A percentile compares a stretch with the other conserved stretches of the same genome.
Conservation (phyloP, 1,140 invertebrate genomes). For the Linepithema humile region DNA sequence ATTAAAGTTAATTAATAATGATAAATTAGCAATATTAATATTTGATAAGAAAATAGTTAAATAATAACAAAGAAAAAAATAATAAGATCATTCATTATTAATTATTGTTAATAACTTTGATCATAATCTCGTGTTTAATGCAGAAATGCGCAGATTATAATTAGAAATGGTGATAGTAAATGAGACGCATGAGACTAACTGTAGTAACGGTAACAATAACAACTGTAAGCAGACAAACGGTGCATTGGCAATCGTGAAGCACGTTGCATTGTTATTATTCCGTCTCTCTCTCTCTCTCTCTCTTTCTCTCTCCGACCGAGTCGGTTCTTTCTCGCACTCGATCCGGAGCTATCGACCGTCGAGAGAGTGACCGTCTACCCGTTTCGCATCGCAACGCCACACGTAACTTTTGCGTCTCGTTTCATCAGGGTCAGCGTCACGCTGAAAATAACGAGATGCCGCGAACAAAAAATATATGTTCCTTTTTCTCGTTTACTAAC, state of each 20-base stretch:
- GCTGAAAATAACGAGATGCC: background rate
- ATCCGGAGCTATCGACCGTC: conserved; percentile 68
- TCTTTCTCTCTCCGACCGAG: background rate
- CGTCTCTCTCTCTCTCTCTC: conserved; percentile 61
- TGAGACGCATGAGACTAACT: too few species aligned
- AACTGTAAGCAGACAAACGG: background rate
- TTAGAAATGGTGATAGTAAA: too few species aligned
- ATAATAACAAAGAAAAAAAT: too few species aligned
- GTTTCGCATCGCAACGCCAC: background rate
- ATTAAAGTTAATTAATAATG: background rate
- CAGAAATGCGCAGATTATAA: background rate
- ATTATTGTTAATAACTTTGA: background rate
- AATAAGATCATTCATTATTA: background rate
- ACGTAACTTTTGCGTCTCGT: background rate
- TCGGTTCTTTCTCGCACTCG: conserved; percentile 29
- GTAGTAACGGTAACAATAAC: background rate
- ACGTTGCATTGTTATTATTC: conserved; percentile 76
- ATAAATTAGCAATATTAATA: too few species aligned
- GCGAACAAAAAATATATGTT: background rate
- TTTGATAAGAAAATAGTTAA: too few species aligned
- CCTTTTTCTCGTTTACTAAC: background rate
- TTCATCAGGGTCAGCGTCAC: conserved; percentile 9
- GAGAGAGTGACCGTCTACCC: conserved; percentile 15
- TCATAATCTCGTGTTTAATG: background rate
- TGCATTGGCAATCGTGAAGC: conserved; percentile 30